Base-by-base conservation (phyloP, 2,797 vertebrate genomes). In the Garrulus glandarius region DNA sequence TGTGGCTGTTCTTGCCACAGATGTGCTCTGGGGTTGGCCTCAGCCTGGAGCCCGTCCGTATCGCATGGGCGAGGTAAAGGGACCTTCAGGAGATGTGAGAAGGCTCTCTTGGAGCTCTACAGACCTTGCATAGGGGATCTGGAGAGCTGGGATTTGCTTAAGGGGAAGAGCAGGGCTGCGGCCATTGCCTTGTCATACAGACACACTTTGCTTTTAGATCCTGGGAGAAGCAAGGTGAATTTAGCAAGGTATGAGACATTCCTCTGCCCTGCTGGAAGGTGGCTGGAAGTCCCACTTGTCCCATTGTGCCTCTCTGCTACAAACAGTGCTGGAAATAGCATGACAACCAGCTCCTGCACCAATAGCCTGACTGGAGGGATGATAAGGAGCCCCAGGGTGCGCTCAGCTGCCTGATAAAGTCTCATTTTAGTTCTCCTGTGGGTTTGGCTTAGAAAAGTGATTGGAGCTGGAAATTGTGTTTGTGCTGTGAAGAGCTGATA, bases 161-260 rank as follows among this genome's bases (percentile, higher is more conserved):
- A 16, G 11, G 32, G 11, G 32, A 70, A 68, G 32, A 91, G 47
- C 37, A 69, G 50, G 47, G 36, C 30, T 50, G 60, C 15, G 15
- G 44, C 39, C 3, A 0, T 32, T 10, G 15, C 34, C 10, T 53
- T 30, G 27, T 32, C 5, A 3, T 11, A 7, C 0, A 0, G 50
- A 74, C 9, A 4, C 6, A 20, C 30, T 61, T 65, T 77, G 15
- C 26, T 87, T 83, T 75, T 11, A n/a, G 64, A 20, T 41, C 26
- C 37, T 23, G 24, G 13, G 57, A 80, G 65, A 64, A 81, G 57
- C 20, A 37, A 79, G 37, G 74, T 22, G 64, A 64, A 16, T 56
- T 60, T 26, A 71, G 61, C 36, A 43, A 85, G 64, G 14, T 39
- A 41, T 70, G 44, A 59, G 85, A 61, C 0, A 3, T 76, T 82